Base-by-base conservation (phyloP, 2,113 vertebrate species). In the Petrocephalus microphthalmus region DNA sequence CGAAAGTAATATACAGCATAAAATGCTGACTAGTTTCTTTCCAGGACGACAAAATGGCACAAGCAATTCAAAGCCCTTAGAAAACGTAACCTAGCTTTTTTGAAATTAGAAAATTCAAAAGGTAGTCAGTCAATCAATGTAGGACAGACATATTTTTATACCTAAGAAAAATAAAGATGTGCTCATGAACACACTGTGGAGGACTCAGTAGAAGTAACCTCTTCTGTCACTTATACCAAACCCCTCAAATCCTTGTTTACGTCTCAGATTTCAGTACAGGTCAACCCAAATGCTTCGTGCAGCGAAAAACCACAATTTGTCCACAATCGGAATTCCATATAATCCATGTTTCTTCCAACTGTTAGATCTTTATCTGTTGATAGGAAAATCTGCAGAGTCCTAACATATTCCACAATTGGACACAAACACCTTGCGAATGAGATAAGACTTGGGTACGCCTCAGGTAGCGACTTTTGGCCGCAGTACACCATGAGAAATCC, bases 321-420 rank as follows among this genome's bases (percentile, higher is more conserved):
- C 64, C 86, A 78, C 64, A 87, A 87, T 47, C 15, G 64, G 42
- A 87, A 67, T 52, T 71, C 45, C 86, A 74, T 64, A 87, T 51
- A 56, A 37, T 47, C 33, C 19, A 83, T 83, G 22, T 49, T 22
- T 83, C 49, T n/a, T 64, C 19, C 45, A 87, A 22, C 57, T 67
- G 56, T 45, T 64, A 56, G 56, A 67, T 67, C 45, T 87, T 56
- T 67, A 87, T 47, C 56, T 25, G 45, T 45, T 87, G 86, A 83
- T 83, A n/a, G 81, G 10, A 83, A 49, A 83, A 45, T 83, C 47
- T 71, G 60, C 33, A 49, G 52, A 17, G 29, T 37, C 13, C 52
- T 54, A 37, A 37, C 17, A 22, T 33, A 29, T 85, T 56, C 17
- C 52, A 54, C 84, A 54, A 56, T 85, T 85, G 84, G 84, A 85